Evolutionary conservation across 30 jellyfish, hydroid and myxozoan species (phyloP), one percentile per base, ranked within the genome.

Genomic region (Aurelia sp.): DNA sequence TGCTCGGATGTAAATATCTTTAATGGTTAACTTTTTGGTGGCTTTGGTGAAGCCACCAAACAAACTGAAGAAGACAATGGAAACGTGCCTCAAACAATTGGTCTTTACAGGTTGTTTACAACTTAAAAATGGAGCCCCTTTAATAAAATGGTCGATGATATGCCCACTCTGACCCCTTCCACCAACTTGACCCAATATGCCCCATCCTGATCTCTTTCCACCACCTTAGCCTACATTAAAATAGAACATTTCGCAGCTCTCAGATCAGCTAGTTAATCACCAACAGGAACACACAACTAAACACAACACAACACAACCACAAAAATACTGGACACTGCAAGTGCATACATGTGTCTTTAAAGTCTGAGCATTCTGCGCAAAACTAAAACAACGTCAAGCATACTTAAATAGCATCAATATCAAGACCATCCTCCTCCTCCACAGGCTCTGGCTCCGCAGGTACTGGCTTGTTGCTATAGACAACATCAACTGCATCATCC

Each of bases 401-500:
- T 24, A 69, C 80, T 40, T 51, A 78, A 78, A 78, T 78, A 40
- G 47, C 89, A 51, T 96, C 99, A 61, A 96, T 96, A 61, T 96
- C 97, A 61, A 88, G 24, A 15, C 72, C 98, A 60, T 89, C 98
- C 2, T 88, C 98, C 44, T 82, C 96, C 19, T 22, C 90, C 15
- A 53, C 90, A 3, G 51, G 66, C 52, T 60, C 87, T 40, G 63
- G 86, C 20, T 38, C 93, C 41, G 70, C 93, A 17, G 97, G 86
- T 1, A 82, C 95, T 50, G 95, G 85, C 38, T 85, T 80, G 70
- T 85, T 87, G 55, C 98, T 81, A 80, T 96, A 90, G 50, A 90
- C 98, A 47, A 96, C 97, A 55, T 92, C 98, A 7, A 96, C 97
- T 3, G 72, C 99, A 10, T 68, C 93, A 18, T 90, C 93, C 13